Evolutionary conservation across 2,113 vertebrate species (phyloP).

Genomic region (Rousettus leschenaultii): DNA sequence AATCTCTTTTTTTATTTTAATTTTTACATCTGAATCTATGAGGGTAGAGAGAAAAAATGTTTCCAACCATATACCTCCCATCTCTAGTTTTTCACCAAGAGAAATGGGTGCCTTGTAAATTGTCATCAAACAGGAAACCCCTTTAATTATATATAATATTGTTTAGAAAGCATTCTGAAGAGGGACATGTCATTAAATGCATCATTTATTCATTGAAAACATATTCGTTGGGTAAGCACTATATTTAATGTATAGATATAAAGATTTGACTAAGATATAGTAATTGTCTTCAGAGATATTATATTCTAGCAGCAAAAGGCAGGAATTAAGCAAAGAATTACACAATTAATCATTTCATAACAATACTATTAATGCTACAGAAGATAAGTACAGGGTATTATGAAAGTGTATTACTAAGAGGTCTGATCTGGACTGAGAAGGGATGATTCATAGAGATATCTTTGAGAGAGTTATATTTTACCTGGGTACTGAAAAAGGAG

Average conservation of each 20-base stretch:
- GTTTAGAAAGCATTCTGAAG: not conserved
- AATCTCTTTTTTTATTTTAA: not conserved
- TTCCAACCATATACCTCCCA: not conserved
- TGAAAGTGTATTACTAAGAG: not conserved
- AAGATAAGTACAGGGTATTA: not conserved
- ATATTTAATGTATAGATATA: not conserved
- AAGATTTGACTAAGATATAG: not conserved
- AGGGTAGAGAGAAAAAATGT: not conserved
- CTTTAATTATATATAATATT: not conserved
- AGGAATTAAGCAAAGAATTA: not conserved
- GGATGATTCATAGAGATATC: not conserved
- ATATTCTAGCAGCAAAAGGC: not conserved
- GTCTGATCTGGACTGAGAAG: not conserved
- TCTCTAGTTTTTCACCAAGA: not conserved
- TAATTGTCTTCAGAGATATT: not conserved
- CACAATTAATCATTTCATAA: not conserved
- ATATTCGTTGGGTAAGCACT: not conserved
- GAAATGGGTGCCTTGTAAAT: not conserved
- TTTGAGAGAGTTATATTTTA: not conserved
- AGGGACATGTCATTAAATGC: not conserved
- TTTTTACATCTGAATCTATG: not conserved
- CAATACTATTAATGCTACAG: not conserved
- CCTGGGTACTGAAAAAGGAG: not conserved
- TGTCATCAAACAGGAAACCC: not conserved
- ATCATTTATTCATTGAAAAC: not conserved